Evolutionary conservation across 2,888 invertebrate species (phyloP).

Genomic region (Mantis religiosa): DNA sequence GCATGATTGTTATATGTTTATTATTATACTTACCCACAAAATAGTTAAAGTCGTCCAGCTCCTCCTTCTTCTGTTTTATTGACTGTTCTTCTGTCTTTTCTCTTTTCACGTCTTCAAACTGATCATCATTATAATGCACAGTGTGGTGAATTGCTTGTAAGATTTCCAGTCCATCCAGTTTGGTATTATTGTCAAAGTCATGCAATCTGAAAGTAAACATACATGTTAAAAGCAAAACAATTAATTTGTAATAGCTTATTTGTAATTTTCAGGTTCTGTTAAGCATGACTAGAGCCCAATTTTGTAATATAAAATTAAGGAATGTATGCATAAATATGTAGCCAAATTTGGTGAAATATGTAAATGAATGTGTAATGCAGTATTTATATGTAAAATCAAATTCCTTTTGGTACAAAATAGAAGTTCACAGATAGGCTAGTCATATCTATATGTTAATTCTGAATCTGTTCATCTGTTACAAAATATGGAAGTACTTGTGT

Average conservation of each 20-base stretch:
- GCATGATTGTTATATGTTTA: no score
- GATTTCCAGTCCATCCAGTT: slow-evolving; percentile 85
- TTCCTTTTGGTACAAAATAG: no score
- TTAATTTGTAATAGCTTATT: neutral
- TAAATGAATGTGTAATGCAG: no score
- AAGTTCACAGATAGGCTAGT: no score
- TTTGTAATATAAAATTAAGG: no score
- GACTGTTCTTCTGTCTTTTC: neutral
- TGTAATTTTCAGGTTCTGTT: neutral
- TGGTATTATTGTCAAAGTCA: slow-evolving; percentile 85
- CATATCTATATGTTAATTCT: no score
- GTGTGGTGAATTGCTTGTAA: slow-evolving; percentile 77
- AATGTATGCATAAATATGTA: no score
- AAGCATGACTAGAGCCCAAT: no score
- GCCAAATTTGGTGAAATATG: no score
- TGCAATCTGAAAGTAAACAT: slow-evolving; percentile 54
- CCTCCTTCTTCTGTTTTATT: slow-evolving; percentile 29
- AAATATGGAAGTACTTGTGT: no score
- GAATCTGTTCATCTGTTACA: no score
- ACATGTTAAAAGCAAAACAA: neutral
- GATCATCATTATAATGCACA: slow-evolving; percentile 55
- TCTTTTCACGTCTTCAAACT: slow-evolving; percentile 36
- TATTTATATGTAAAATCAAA: no score
- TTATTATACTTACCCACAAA: slow-evolving; percentile 44
- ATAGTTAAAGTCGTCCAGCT: slow-evolving; percentile 46